These are phyloP conservation scores for Cyclura pinguis DNA, from an alignment of 2,797 vertebrate genomes.

Conservation along the genomic window DNA sequence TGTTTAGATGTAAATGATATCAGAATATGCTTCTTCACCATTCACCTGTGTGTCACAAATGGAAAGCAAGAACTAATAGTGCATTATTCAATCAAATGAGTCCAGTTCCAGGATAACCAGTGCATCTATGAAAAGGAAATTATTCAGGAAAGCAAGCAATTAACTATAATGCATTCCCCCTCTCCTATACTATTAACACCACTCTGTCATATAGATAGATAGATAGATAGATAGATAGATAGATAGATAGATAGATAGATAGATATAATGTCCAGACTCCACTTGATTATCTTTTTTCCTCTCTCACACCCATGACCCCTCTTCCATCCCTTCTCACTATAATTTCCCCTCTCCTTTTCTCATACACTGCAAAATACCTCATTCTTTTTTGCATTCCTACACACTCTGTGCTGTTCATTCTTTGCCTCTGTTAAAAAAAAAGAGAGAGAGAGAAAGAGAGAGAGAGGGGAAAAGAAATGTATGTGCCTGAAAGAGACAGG, in stretches of 20 bases:
- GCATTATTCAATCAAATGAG: not conserved
- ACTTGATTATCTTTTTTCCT: not conserved
- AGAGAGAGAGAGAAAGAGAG: too few species aligned
- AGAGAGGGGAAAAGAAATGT: too few species aligned
- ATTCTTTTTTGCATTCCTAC: too few species aligned
- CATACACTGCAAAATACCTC: too few species aligned
- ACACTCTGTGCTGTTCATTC: not conserved
- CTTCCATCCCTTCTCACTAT: too few species aligned
- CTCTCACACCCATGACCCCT: too few species aligned
- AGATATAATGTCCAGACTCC: too few species aligned
- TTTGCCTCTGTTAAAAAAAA: too few species aligned
- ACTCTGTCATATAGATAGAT: too few species aligned
- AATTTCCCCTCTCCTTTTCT: too few species aligned
- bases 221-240: too few species aligned
- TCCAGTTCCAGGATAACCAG: not conserved
- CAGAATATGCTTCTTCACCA: not conserved
- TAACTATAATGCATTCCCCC: not conserved
- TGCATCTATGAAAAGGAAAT: not conserved
- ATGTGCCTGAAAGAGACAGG: not conserved
- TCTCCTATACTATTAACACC: not conserved
- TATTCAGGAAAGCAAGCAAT: not conserved
- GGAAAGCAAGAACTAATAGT: not conserved
- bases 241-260: too few species aligned
- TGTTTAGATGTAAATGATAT: not conserved
- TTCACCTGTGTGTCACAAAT: not conserved